A percentile compares a stretch with the other conserved stretches of the same genome.
These are phyloP conservation scores for Lytechinus pictus DNA, from an alignment of 35 echinoderm and acorn worm genomes.

Conservation along the genomic window DNA sequence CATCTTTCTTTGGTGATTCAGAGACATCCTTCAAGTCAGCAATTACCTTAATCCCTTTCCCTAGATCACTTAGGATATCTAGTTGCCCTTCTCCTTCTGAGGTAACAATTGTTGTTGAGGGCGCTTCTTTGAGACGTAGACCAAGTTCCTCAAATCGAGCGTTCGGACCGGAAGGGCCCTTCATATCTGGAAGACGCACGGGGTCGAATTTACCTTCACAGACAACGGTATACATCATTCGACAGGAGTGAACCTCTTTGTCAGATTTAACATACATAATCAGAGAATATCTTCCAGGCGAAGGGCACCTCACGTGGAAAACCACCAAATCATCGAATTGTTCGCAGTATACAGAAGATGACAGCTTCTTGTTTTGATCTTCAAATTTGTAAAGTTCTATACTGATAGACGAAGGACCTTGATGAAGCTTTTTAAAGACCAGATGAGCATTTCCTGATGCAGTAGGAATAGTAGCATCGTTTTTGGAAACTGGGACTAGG, in stretches of 20 bases:
- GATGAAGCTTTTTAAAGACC: neutral
- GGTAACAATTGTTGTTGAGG: neutral
- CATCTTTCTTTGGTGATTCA: neutral
- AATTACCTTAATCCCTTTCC: neutral
- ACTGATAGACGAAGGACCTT: neutral
- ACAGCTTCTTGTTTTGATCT: neutral
- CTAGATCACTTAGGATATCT: neutral
- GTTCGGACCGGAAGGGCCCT: neutral
- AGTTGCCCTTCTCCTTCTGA: slow-evolving; percentile 3
- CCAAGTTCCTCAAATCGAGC: neutral
- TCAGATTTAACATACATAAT: neutral
- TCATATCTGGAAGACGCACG: neutral
- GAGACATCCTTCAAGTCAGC: slow-evolving; percentile 18
- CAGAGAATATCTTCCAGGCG: neutral
- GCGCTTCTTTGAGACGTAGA: neutral
- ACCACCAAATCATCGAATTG: slow-evolving; percentile 22
- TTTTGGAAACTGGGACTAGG: neutral
- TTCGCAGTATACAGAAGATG: slow-evolving; percentile 12
- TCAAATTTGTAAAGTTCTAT: neutral
- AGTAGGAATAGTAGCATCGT: neutral
- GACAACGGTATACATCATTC: neutral
- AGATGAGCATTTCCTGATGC: neutral
- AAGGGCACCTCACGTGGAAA: slow-evolving; percentile 9
- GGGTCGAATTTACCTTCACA: neutral
- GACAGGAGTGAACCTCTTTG: neutral